phyloP scores from a whole-genome alignment of 2,797 vertebrate genomes.

The Falco concolor region DNA sequence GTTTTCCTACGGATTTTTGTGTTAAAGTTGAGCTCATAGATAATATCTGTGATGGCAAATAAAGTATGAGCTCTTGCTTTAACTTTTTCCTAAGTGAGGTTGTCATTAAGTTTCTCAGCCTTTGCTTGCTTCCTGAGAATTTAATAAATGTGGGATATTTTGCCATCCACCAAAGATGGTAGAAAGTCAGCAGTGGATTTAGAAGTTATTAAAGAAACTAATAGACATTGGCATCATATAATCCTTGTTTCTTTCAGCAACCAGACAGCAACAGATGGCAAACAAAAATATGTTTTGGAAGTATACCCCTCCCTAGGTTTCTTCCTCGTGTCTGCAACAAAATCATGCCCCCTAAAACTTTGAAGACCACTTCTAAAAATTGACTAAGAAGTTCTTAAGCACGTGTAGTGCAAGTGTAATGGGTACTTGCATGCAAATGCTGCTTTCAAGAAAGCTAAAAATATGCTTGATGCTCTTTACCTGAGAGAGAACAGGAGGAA shows the following conservation, averaged over 20 bases:
- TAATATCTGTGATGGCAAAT: neutral
- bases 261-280: neutral
- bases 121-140: neutral
- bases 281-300: neutral
- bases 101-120: neutral
- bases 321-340: neutral
- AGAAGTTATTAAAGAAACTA: neutral
- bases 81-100: neutral
- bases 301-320: neutral
- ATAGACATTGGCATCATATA: neutral
- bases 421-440: neutral
- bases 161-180: neutral
- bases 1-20: neutral
- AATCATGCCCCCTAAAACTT: neutral
- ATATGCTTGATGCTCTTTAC: neutral
- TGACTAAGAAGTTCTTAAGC: neutral
- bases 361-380: neutral
- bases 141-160: neutral
- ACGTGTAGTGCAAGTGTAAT: neutral
- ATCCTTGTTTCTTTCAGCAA: neutral
- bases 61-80: neutral
- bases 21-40: neutral
- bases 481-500: neutral
- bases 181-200: neutral
- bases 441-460: neutral